Evolutionary conservation across 2,888 invertebrate species (phyloP), one percentile per base, ranked within the genome.

Genomic region (Linnaemya tessellans): DNA sequence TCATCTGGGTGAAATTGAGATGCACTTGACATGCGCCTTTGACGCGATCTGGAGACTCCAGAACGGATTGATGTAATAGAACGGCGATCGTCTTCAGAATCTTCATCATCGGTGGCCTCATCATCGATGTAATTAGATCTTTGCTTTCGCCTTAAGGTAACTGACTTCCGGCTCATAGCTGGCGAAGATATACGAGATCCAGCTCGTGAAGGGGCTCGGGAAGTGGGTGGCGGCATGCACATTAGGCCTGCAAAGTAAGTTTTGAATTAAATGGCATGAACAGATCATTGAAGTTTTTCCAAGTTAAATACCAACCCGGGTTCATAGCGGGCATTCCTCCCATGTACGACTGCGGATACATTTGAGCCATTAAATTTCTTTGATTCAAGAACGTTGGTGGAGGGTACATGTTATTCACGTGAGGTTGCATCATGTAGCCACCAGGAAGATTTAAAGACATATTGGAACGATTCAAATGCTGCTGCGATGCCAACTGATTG

Each of bases 111-210:
- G 85, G 93, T 93, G 4, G 93, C 92, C 51, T 94, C 93, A 56
- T 93, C 93, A 46, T 94, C 93, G 1, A 90, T 89, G 75, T 92
- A 93, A 78, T 89, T 92, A 4, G 84, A 67, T 18, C 87, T 86
- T 77, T 92, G 91, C 38, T 94, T 93, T 87, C 94, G 93, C 41
- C 94, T 93, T 81, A 94, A 93, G 41, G 93, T 93, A 89, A 95
- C 93, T 0, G 96, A 96, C 87, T 96, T 94, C 43, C 96, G 94
- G 89, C 96, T 96, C 82, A 95, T 94, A 0, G 96, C 95, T 0
- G 96, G 96, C 0, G 95, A 95, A 0, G 94, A 94, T 3, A 95
- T 94, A 9, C 96, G 94, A 8, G 95, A 95, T 5, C 94, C 94
- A 0, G 94, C 93, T 30, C 95, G 94, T 0, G 95, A 95, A 1